Evolutionary conservation across 2,888 invertebrate species (phyloP), one percentile per base, ranked within the genome.

Genomic region (Caenorhabditis japonica): DNA sequence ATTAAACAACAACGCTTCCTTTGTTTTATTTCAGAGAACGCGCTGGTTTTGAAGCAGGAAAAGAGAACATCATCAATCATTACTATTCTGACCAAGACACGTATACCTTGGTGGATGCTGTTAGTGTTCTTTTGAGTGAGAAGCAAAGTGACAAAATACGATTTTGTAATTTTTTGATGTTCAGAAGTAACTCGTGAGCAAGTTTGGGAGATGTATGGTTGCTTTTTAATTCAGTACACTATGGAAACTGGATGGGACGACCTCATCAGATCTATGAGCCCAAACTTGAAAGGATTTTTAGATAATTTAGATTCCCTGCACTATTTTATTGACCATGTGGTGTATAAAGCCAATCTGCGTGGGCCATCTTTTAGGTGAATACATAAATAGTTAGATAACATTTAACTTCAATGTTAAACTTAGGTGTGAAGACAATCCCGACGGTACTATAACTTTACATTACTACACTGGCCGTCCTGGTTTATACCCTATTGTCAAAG

Each of bases 281-380:
- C 85, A 12, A 81, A 84, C 52, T 73, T 87, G 13, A 86, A 85
- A 66, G 84, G 97, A 89, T 97, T 97, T 89, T 90, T 97, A 81
- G 90, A 97, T 93, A 97, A 97, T 89, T 90, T 97, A 86, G 97
- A 97, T 88, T 96, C 96, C n/a, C 91, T 97, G 2, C 97, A 97
- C 56, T 86, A 85, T 73, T 87, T 85, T 59, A 85, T 85, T 68
- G 85, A 85, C 49, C 85, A 85, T 51, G 85, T 85, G 8, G 85
- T 85, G 10, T 85, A 85, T 70, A 85, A 85, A 59, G 85, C 86
- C 0, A 86, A 86, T 73, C 73, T 86, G 2, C 78, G 80, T 41
- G 62, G 85, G 25, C 97, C 97, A 15, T 76, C 76, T 4, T 80
- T 80, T 64, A 52, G 76, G 72, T 76, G 23, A 1, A 12, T 25